Evolutionary conservation across 1,140 invertebrate genomes (phyloP).

Genomic region (Vanessa tameamea): DNA sequence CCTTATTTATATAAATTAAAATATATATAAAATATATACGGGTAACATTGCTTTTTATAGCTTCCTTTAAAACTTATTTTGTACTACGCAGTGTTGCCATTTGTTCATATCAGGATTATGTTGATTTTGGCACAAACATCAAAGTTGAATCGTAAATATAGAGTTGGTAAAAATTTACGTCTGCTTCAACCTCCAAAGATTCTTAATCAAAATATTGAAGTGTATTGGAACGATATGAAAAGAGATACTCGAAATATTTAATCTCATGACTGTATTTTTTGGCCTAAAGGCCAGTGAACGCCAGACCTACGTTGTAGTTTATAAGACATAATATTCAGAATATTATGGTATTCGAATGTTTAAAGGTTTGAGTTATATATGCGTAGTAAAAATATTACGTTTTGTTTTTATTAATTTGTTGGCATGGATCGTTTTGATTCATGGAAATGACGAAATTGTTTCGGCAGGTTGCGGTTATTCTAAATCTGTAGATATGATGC

Average conservation of each 20-base stretch:
- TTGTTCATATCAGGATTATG: slow-evolving; percentile 18
- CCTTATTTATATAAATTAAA: background rate
- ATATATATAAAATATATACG: too few relatives aligned
- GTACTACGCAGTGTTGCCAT: background rate
- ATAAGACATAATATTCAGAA: background rate
- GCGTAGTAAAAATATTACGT: background rate
- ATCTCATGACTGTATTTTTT: too few relatives aligned
- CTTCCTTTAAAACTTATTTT: background rate
- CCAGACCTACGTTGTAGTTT: too few relatives aligned
- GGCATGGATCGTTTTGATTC: background rate
- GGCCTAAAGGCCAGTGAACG: too few relatives aligned
- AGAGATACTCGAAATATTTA: too few relatives aligned
- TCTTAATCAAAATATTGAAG: slow-evolving; percentile 17
- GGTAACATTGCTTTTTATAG: background rate
- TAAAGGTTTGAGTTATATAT: background rate
- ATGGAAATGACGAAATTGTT: background rate
- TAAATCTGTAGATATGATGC: background rate
- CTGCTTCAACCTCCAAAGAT: slow-evolving; percentile 13
- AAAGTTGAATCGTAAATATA: slow-evolving; percentile 29
- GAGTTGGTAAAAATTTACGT: slow-evolving; percentile 23
- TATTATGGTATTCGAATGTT: background rate
- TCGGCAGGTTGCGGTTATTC: background rate
- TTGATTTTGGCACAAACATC: slow-evolving; percentile 35
- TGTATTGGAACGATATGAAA: background rate
- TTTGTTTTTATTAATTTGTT: slow-evolving; percentile 5